Evolutionary conservation across 2,113 vertebrate species (phyloP).

Genomic region (Epinephelus fuscoguttatus): DNA sequence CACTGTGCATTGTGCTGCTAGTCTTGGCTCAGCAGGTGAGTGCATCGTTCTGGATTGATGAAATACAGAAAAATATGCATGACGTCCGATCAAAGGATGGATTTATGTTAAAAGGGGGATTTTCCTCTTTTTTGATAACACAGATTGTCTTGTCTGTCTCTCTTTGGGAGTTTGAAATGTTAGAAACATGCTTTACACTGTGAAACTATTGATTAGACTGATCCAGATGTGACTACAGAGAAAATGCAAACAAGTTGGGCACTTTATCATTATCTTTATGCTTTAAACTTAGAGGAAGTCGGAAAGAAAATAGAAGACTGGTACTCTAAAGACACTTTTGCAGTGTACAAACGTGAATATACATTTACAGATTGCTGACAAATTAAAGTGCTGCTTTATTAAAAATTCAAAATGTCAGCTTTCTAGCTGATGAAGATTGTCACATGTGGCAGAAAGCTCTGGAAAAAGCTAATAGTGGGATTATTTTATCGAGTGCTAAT

Average conservation of each 20-base stretch:
- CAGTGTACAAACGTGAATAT: background rate
- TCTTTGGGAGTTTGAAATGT: background rate
- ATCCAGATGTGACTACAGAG: background rate
- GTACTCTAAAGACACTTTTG: background rate
- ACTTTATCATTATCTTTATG: background rate
- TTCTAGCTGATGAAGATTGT: background rate
- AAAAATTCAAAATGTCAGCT: background rate
- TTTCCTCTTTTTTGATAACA: background rate
- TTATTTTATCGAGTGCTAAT: background rate
- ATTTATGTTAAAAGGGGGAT: background rate
- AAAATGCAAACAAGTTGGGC: background rate
- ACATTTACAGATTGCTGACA: background rate
- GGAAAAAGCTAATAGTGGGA: background rate
- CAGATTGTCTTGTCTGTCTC: background rate
- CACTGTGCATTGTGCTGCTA: slow-evolving; percentile 48
- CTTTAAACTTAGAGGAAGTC: too few species aligned
- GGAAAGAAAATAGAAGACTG: background rate
- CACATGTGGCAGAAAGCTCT: background rate
- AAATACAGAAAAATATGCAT: background rate
- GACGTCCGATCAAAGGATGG: background rate
- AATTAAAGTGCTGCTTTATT: background rate
- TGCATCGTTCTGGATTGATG: background rate
- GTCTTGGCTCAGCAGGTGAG: slow-evolving; percentile 71
- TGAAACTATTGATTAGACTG: background rate
- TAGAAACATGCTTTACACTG: background rate